These are phyloP conservation scores for Drosophila paracracens DNA, from an alignment of 2,888 invertebrate genomes.

Conservation along the genomic window DNA sequence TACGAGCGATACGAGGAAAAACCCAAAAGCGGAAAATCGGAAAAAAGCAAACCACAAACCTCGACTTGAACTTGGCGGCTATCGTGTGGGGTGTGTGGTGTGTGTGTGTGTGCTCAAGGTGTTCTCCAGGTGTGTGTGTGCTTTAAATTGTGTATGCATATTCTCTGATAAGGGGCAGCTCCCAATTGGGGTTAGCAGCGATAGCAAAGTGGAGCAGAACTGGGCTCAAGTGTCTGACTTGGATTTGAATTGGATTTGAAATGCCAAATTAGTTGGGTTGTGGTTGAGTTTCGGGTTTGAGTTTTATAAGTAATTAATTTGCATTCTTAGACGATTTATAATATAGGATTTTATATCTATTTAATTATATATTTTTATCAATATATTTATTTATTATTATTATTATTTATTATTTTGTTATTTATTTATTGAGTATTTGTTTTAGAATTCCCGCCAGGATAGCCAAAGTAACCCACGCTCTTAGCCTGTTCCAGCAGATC, in stretches of 20 bases:
- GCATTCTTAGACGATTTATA: too few relatives aligned
- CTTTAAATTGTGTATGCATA: slow-evolving; percentile 38
- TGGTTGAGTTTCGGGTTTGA: not conserved
- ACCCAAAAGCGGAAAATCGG: slow-evolving; percentile 31
- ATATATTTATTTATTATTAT: not conserved
- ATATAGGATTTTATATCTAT: too few relatives aligned
- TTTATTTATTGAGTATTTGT: slow-evolving; percentile 22
- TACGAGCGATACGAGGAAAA: not conserved
- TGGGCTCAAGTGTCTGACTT: not conserved
- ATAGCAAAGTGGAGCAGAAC: slow-evolving; percentile 28
- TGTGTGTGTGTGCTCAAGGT: slow-evolving; percentile 51
- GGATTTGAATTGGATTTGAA: slow-evolving; percentile 2
- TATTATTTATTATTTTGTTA: not conserved
- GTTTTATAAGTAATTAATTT: too few relatives aligned
- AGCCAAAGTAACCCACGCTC: slow-evolving; percentile 86
- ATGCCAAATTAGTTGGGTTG: not conserved
- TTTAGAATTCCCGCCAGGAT: slow-evolving; percentile 54
- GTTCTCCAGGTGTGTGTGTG: slow-evolving; percentile 5
- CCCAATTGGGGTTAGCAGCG: slow-evolving; percentile 24
- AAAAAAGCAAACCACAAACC: slow-evolving; percentile 41
- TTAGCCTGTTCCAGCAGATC: slow-evolving; percentile 87
- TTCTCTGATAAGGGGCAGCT: slow-evolving; percentile 36
- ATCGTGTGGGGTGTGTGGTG: slow-evolving; percentile 31
- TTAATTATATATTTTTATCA: not conserved
- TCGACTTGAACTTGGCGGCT: slow-evolving; percentile 65